Base-by-base conservation (phyloP, 2,888 invertebrate genomes). In the Siphlonurus alternatus region DNA sequence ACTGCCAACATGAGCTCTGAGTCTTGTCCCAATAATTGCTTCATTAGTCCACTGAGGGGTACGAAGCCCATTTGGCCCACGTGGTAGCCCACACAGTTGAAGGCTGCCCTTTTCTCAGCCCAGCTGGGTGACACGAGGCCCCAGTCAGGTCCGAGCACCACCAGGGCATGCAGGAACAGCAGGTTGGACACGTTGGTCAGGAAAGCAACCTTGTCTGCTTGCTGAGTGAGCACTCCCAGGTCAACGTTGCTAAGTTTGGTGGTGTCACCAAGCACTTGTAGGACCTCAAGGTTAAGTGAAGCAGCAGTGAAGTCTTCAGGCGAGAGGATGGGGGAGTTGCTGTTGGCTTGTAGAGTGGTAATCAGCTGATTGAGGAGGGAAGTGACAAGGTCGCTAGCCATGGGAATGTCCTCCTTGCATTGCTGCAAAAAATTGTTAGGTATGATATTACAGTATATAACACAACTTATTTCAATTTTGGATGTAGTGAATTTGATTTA, bases 111-210 rank as follows among this genome's bases (percentile, higher is more conserved):
- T 2, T 64, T 56, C 20, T 66, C 62, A 18, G 66, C 22, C 1
- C 25, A 54, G 64, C 63, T 63, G 25, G 54, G n/a, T 2, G 69
- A 69, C 20, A 67, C 23, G 18, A 70, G 64, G 1, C 69, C 66
- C 23, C 62, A 65, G 1, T 56, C 20, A 18, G 51, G 23, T n/a
- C 24, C 66, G 10, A 67, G 54, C 1, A 25, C 22, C 10, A 77
- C 51, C 2, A 70, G 66, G 1, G 73, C 68, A 63, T 77, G 77
- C 22, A 76, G 66, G 65, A 75, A 73, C 69, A 76, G 68, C 18
- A 77, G 68, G 69, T 77, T 77, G 71, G 74, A 73, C 1, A 74
- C 67, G 65, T 77, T 77, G 7, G 74, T 25, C 53, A 75, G 73
- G 65, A 76, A 76, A 1, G 72, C 69, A 2, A 75, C 67, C 0